Base-by-base conservation (phyloP, 2,888 invertebrate species). In the Acronicta leporina region DNA sequence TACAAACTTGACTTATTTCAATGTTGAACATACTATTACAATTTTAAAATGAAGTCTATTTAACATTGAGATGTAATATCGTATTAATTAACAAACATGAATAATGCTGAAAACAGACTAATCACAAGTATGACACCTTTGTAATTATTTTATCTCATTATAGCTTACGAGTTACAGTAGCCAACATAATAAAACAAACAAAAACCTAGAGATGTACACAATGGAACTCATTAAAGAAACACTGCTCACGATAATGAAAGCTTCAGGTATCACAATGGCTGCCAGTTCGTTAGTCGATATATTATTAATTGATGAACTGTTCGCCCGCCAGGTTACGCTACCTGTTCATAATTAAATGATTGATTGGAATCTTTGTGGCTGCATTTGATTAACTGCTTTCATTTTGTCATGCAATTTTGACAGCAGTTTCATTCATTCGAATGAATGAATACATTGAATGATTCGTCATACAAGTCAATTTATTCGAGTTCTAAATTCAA, bases 211-310 rank as follows among this genome's bases (percentile, higher is more conserved):
- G 25, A 53, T 49, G 53, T 54, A 27, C 61, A 73, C 69, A 74
- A 69, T 68, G 49, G 59, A 49, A 16, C 50, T 65, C 68, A 71
- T 75, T 71, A 75, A 78, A 70, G 58, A 55, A 46, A 64, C 70
- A 64, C 70, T 74, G 61, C 63, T 63, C 43, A 61, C 66, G 61
- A 65, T 79, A 73, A 76, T 72, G 71, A 75, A 70, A 72, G 71
- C 70, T 70, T 65, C 60, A 64, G 61, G 64, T 73, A 67, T 5
- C 41, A 71, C 60, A 73, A 68, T 63, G 51, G 58, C 67, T 13
- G 66, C 54, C 48, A 58, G 54, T 66, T 68, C 71, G 70, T 72
- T 75, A 65, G 54, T 11, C 45, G 41, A 70, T 61, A 55, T 64
- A 71, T 63, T 70, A 73, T 73, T 72, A 73, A 73, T 77, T 72